phyloP scores from a whole-genome alignment of 1,140 invertebrate genomes.

The Drosophila sulfurigaster region DNA sequence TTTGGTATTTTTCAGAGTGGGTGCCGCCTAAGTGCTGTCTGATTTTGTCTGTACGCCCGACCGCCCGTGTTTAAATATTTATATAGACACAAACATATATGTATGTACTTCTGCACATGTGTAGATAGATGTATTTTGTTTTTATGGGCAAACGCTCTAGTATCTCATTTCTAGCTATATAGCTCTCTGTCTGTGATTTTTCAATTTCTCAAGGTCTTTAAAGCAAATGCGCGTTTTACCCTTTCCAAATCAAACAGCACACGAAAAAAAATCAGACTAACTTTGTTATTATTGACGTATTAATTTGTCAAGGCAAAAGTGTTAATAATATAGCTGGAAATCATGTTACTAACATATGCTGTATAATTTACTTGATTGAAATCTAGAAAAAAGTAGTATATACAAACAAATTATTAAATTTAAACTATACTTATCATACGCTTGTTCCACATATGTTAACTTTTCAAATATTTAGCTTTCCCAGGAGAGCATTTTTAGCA shows the following conservation, averaged over 20 bases:
- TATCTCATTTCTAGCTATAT: conserved; percentile 72
- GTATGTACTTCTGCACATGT: not conserved
- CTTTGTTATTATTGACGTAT: conserved; percentile 37
- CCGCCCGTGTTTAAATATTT: conserved; percentile 71
- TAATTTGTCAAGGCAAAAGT: conserved; percentile 47
- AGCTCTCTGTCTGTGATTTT: conserved; percentile 62
- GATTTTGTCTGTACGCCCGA: conserved; percentile 44
- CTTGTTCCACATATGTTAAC: not conserved
- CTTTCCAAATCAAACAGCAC: conserved; percentile 23
- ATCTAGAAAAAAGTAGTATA: conserved; percentile 11
- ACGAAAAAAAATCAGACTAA: conserved; percentile 37
- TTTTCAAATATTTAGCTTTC: not conserved
- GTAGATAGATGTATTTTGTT: conserved; percentile 54
- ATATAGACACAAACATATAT: conserved; percentile 50
- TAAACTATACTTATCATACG: too few relatives aligned
- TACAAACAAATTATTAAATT: conserved; percentile 3
- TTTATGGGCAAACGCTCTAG: conserved; percentile 76
- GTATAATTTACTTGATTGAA: conserved; percentile 29
- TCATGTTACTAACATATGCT: conserved; percentile 18
- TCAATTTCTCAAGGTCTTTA: conserved; percentile 75
- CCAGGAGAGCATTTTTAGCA: not conserved
- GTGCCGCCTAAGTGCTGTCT: conserved; percentile 75
- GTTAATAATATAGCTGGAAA: conserved; percentile 35
- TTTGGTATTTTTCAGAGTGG: conserved; percentile 58
- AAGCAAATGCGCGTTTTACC: conserved; percentile 55